A percentile compares a stretch with the other conserved stretches of the same genome.
phyloP scores from a whole-genome alignment of 2,797 vertebrate species.

The Pempheris klunzingeri region DNA sequence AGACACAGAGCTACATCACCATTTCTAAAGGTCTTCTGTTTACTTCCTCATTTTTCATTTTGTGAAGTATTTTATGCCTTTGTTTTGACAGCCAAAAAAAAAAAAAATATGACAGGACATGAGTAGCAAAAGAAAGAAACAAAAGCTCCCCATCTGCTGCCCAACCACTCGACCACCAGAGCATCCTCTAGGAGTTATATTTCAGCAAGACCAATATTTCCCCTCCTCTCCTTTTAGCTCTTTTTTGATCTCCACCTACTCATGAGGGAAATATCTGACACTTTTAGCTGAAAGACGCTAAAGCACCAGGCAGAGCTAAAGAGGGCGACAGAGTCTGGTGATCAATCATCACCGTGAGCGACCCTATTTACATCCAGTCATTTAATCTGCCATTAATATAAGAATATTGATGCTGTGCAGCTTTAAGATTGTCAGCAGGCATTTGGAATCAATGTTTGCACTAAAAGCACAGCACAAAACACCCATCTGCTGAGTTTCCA shows the following conservation, averaged over 20 bases:
- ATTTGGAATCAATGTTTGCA: neutral
- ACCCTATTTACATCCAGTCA: neutral
- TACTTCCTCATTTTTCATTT: no score
- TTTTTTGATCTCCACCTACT: neutral
- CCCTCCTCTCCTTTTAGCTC: neutral
- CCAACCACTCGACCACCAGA: neutral
- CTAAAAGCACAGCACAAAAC: neutral
- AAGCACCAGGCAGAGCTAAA: neutral
- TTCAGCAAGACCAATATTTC: neutral
- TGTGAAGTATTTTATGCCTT: neutral
- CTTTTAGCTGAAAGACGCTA: neutral
- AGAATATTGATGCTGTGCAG: neutral
- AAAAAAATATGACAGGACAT: neutral
- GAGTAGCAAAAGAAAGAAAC: neutral
- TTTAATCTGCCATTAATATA: neutral
- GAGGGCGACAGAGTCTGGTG: no score
- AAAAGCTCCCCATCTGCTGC: neutral
- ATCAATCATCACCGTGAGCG: neutral
- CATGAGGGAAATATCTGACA: no score
- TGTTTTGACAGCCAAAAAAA: neutral
- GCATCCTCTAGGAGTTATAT: neutral
- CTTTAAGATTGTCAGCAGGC: neutral
- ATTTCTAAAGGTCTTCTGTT: no score
- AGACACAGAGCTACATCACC: no score
- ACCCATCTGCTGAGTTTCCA: neutral